Percentiles rank a stretch among this genome's conserved stretches.
These are phyloP conservation scores for Encarsia formosa DNA, from an alignment of 2,888 invertebrate species.

Conservation along the genomic window DNA sequence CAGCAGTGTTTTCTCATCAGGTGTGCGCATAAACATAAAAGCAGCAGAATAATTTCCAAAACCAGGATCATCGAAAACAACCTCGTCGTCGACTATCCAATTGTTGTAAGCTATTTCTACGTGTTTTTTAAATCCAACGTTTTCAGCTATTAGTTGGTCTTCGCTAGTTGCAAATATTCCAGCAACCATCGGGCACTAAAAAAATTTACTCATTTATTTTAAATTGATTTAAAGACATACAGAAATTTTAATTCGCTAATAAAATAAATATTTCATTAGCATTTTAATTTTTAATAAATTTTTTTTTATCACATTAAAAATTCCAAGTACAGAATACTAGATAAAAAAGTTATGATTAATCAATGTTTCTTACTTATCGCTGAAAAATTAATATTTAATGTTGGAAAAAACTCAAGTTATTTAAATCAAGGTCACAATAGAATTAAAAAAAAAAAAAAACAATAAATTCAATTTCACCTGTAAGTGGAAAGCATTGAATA, in stretches of 20 bases:
- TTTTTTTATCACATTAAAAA: no score
- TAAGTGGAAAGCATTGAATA: slow-evolving; percentile 31
- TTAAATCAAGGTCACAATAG: no score
- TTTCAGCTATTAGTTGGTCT: slow-evolving; percentile 33
- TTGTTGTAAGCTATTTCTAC: slow-evolving; percentile 51
- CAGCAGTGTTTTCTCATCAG: slow-evolving; percentile 9
- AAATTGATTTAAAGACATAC: no score
- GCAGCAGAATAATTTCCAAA: slow-evolving; percentile 53
- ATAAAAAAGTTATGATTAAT: no score
- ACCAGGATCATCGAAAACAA: slow-evolving; percentile 55
- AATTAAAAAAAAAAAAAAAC: no score
- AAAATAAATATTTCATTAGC: no score
- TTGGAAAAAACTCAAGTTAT: neutral
- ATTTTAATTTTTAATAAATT: no score
- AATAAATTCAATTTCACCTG: slow-evolving; percentile 11
- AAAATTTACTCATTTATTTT: neutral
- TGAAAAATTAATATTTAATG: neutral
- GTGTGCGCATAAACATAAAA: slow-evolving; percentile 37
- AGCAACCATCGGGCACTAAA: slow-evolving; percentile 14
- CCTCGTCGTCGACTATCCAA: slow-evolving; percentile 49
- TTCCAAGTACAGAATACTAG: no score
- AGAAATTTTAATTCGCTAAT: no score
- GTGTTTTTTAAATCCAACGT: slow-evolving; percentile 32
- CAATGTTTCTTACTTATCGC: neutral
- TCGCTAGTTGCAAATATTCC: slow-evolving; percentile 39